phyloP scores from a whole-genome alignment of 2,888 invertebrate genomes.

The Spisula subtruncata region DNA sequence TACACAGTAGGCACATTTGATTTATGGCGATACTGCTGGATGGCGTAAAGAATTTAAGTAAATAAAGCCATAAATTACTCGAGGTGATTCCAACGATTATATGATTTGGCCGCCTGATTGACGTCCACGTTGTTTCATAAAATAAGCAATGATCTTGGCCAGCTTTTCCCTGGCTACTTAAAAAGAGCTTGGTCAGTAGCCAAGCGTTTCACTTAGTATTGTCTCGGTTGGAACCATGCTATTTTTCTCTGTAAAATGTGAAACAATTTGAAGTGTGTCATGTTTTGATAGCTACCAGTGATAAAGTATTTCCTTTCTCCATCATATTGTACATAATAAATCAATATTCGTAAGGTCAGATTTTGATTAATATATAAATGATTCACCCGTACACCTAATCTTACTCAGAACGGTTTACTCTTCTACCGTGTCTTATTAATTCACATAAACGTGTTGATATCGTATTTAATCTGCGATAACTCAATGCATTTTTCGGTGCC shows the following conservation, averaged over 20 bases:
- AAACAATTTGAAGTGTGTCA: background rate
- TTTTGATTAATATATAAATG: background rate
- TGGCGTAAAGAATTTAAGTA: slow-evolving; percentile 63
- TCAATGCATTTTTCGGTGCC: too few species aligned
- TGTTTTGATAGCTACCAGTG: background rate
- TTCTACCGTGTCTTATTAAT: too few species aligned
- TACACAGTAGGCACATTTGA: slow-evolving; percentile 52
- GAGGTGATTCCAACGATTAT: background rate
- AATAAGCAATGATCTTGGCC: background rate
- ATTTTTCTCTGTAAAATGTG: background rate
- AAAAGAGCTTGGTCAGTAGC: background rate
- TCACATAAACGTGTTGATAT: too few species aligned
- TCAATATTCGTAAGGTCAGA: background rate
- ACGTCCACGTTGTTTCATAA: background rate
- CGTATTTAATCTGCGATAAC: too few species aligned
- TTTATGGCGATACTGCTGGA: slow-evolving; percentile 57
- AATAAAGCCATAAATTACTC: slow-evolving; percentile 62
- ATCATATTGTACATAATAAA: slow-evolving; percentile 9
- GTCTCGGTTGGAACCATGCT: background rate
- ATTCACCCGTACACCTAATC: too few species aligned
- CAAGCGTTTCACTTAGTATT: background rate
- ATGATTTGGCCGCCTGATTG: slow-evolving; percentile 1
- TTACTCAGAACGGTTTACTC: too few species aligned
- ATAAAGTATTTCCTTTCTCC: background rate
- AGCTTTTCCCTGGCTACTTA: slow-evolving; percentile 15